These are phyloP conservation scores for Microdon myrmicae DNA, from an alignment of 2,888 invertebrate species.

Conservation along the genomic window DNA sequence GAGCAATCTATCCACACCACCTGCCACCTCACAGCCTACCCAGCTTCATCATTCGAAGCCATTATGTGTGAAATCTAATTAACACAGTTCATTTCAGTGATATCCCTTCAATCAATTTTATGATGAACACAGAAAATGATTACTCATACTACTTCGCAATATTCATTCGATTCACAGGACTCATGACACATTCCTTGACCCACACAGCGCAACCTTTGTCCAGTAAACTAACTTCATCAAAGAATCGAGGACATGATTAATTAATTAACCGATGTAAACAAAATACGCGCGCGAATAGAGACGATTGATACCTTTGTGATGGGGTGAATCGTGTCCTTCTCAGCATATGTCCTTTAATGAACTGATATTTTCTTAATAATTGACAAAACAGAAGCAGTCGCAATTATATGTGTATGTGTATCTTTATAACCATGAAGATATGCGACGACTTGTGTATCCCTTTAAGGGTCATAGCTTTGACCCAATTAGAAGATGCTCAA, in stretches of 20 bases:
- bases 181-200: slow-evolving; percentile 42
- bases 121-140: slow-evolving; percentile 47
- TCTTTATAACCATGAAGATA: no score
- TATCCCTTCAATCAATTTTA: slow-evolving; percentile 52
- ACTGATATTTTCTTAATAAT: no score
- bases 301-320: slow-evolving; percentile 45
- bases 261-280: slow-evolving; percentile 37
- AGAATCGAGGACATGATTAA: slow-evolving; percentile 46
- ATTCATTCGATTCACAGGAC: slow-evolving; percentile 2
- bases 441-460: no score
- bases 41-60: slow-evolving; percentile 17
- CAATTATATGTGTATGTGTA: no score
- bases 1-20: slow-evolving; percentile 20
- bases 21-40: slow-evolving; percentile 8
- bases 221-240: slow-evolving; percentile 37
- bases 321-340: slow-evolving; percentile 40
- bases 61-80: slow-evolving; percentile 50
- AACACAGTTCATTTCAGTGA: slow-evolving; percentile 52
- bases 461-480: no score
- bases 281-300: slow-evolving; percentile 33
- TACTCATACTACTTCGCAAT: slow-evolving; percentile 21
- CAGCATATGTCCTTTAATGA: slow-evolving; percentile 28
- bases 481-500: no score
- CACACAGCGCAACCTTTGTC: slow-evolving; percentile 22
- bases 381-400: no score